phyloP scores from a whole-genome alignment of 2,797 vertebrate species.

The Sebastes miniatus region DNA sequence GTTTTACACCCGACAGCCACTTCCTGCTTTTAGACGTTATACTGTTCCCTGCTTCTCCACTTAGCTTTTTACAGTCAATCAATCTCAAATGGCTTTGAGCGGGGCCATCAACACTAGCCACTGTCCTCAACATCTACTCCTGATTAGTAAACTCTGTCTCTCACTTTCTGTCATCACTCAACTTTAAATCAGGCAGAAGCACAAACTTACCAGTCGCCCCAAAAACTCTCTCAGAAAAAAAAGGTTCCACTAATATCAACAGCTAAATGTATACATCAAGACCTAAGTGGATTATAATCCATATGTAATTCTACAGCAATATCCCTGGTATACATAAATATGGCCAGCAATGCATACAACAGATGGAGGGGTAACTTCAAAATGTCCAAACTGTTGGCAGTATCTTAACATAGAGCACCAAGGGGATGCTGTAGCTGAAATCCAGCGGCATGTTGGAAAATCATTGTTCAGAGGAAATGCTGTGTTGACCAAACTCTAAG shows the following conservation, averaged over 20 bases:
- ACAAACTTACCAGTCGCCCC: neutral
- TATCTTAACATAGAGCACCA: slow-evolving; percentile 18
- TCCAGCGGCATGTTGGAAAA: slow-evolving; percentile 43
- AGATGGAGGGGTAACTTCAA: slow-evolving; percentile 25
- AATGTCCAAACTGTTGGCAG: slow-evolving; percentile 40
- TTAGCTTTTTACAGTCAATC: slow-evolving; percentile 26
- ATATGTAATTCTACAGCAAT: neutral
- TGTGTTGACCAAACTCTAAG: slow-evolving; percentile 45
- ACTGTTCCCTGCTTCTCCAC: slow-evolving; percentile 7
- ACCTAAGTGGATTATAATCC: neutral
- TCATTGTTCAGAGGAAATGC: slow-evolving; percentile 28
- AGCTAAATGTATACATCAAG: neutral
- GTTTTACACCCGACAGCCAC: neutral
- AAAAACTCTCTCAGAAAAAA: neutral
- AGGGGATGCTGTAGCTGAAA: slow-evolving; percentile 23
- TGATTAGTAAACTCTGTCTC: slow-evolving; percentile 2
- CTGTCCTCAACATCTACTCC: neutral
- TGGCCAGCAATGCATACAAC: neutral
- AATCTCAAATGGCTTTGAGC: slow-evolving; percentile 22
- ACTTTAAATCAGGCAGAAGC: neutral
- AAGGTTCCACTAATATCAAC: neutral
- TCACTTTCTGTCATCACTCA: neutral
- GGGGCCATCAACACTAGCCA: neutral
- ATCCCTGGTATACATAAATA: neutral
- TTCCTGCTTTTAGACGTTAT: slow-evolving; percentile 5